A percentile compares a stretch with the other conserved stretches of the same genome.
phyloP scores from a whole-genome alignment of 2,113 vertebrate species.

The Caranx melampygus region DNA sequence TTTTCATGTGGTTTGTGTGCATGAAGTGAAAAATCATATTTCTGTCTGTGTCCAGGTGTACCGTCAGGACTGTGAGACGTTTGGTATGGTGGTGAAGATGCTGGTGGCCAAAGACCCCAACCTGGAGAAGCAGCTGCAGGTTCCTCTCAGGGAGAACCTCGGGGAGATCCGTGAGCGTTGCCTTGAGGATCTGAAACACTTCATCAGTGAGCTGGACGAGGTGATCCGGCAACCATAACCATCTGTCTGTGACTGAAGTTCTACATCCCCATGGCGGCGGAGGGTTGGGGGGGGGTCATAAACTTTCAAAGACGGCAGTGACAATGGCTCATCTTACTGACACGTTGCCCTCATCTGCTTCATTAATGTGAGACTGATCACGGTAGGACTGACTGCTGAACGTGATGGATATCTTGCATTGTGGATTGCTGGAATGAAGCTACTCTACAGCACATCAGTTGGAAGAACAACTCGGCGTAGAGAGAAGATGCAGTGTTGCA shows the following conservation, averaged over 20 bases:
- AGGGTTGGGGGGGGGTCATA: slow-evolving; percentile 32
- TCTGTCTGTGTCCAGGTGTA: slow-evolving; percentile 86
- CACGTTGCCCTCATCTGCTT: neutral
- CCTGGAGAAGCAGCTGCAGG: slow-evolving; percentile 95
- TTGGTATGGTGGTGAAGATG: slow-evolving; percentile 99
- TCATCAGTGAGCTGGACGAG: slow-evolving; percentile 92
- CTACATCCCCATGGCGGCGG: slow-evolving; percentile 10
- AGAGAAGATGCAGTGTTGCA: neutral
- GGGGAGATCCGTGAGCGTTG: slow-evolving; percentile 97
- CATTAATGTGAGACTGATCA: slow-evolving; percentile 9
- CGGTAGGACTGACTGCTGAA: slow-evolving; percentile 5
- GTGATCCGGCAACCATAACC: slow-evolving; percentile 79
- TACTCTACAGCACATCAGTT: slow-evolving; percentile 20
- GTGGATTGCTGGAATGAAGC: slow-evolving; percentile 33
- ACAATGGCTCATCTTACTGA: slow-evolving; percentile 67
- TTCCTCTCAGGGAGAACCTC: slow-evolving; percentile 94
- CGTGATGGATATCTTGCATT: neutral
- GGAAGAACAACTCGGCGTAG: neutral
- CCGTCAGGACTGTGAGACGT: slow-evolving; percentile 97
- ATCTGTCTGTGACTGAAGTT: slow-evolving; percentile 59
- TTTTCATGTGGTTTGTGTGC: neutral
- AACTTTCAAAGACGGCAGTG: slow-evolving; percentile 64
- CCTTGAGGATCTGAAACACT: slow-evolving; percentile 94
- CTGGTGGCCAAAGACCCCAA: slow-evolving; percentile 96
- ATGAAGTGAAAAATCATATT: neutral